Evolutionary conservation across 1,140 invertebrate genomes (phyloP), one percentile per base, ranked within the genome.

Genomic region (Drosophila pseudoananassae): DNA sequence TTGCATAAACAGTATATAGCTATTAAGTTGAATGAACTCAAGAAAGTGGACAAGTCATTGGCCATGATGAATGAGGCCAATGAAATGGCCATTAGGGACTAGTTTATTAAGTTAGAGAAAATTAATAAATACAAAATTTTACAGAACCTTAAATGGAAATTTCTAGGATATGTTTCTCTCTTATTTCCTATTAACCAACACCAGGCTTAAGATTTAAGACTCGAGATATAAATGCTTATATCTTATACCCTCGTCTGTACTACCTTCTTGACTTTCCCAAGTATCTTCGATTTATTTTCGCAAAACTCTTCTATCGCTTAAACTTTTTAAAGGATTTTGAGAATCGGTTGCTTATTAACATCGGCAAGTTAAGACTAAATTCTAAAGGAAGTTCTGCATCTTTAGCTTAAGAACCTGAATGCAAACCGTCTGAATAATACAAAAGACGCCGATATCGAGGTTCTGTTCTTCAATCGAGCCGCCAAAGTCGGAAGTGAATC

Each of bases 401-500:
- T 38, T 15, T 33, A 91, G 91, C 76, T 91, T 15, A 17, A 80
- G 10, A 75, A 52, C 8, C 56, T 91, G 8, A 90, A 58, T 25
- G 92, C 92, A 76, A 74, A 91, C 78, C 53, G 83, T 92, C 85
- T 97, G 40, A 98, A 98, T 91, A 97, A 97, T 79, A 97, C 96
- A 0, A 93, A 93, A 10, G 93, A 94, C 58, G 94, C 96, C 0
- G 94, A 90, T 1, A 50, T 76, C 15, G 89, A 91, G 0, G 76
- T 90, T 4, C 31, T 91, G 1, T 97, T 98, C 92, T 98, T 97
- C 92, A 98, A 98, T 92, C 93, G 97, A 4, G 96, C 97, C 10
- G 97, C 97, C 3, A 98, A 98, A 92, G 96, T 97, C 15, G 96
- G 96, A 27, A 96, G 95, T 53, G 96, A 97, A 91, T 97, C 96